Conservation (phyloP, 2,113 vertebrate genomes). For the Vidua macroura region DNA sequence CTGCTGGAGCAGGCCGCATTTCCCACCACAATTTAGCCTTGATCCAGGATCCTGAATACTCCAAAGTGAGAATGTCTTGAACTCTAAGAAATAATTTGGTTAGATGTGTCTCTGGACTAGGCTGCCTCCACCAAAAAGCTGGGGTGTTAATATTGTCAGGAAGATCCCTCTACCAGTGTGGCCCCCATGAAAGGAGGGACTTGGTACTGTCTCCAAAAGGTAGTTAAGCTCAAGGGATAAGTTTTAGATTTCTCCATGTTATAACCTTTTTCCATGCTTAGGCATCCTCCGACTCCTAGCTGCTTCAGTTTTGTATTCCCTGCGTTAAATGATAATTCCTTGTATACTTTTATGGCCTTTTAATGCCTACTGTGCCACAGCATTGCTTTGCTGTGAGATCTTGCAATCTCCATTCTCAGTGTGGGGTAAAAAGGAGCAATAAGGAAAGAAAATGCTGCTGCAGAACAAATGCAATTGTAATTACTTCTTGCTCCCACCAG, state of each 20-base stretch:
- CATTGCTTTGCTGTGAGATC: neutral
- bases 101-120: neutral
- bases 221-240: neutral
- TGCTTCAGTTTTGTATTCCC: neutral
- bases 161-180: neutral
- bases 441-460: neutral
- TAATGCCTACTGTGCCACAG: neutral
- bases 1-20: neutral
- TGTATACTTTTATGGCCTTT: neutral
- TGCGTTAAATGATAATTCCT: neutral
- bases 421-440: neutral
- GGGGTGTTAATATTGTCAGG: neutral
- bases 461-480: neutral
- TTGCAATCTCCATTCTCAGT: neutral
- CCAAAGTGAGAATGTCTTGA: neutral
- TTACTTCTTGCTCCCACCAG: neutral
- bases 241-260: neutral
- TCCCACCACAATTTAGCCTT: neutral
- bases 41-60: neutral
- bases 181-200: neutral
- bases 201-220: neutral
- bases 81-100: neutral
- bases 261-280: neutral
- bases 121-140: neutral
- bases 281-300: neutral